A percentile compares a stretch with the other conserved stretches of the same genome.
These are phyloP conservation scores for Linnaemya tessellans DNA, from an alignment of 2,888 invertebrate genomes.

Conservation along the genomic window DNA sequence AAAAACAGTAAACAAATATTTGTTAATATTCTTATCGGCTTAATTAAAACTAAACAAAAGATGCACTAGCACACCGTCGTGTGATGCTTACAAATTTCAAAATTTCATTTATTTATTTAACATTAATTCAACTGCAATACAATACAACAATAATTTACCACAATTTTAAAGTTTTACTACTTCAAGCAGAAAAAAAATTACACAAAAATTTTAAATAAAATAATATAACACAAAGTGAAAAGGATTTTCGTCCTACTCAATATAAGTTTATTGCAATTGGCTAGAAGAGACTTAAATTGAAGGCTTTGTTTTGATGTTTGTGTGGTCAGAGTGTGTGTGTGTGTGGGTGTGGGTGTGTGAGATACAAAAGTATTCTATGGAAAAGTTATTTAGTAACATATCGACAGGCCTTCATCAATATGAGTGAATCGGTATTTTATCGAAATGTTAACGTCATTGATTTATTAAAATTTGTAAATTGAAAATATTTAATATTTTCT, in stretches of 20 bases:
- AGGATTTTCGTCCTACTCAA: not conserved
- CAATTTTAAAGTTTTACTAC: not conserved
- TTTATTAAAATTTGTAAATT: not conserved
- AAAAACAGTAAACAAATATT: not conserved
- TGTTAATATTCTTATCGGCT: not conserved
- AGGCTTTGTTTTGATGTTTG: not conserved
- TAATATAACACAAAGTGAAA: not conserved
- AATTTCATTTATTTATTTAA: not conserved
- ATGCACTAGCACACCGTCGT: too few relatives aligned
- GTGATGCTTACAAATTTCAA: not conserved
- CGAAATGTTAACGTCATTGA: not conserved
- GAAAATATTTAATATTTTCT: too few relatives aligned
- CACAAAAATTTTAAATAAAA: not conserved
- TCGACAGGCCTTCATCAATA: not conserved
- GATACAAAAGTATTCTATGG: not conserved
- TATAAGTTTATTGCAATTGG: not conserved
- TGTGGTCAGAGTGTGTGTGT: too few relatives aligned
- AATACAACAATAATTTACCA: constrained; percentile 14
- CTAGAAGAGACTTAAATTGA: not conserved
- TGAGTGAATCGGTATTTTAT: not conserved
- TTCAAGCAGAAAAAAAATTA: not conserved
- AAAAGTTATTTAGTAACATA: not conserved
- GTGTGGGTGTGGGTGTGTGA: too few relatives aligned
- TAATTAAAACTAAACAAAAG: not conserved
- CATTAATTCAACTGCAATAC: constrained; percentile 26